Percentiles rank a stretch among this genome's conserved stretches.
phyloP scores from a whole-genome alignment of 2,888 invertebrate genomes.

The Tigriopus californicus region DNA sequence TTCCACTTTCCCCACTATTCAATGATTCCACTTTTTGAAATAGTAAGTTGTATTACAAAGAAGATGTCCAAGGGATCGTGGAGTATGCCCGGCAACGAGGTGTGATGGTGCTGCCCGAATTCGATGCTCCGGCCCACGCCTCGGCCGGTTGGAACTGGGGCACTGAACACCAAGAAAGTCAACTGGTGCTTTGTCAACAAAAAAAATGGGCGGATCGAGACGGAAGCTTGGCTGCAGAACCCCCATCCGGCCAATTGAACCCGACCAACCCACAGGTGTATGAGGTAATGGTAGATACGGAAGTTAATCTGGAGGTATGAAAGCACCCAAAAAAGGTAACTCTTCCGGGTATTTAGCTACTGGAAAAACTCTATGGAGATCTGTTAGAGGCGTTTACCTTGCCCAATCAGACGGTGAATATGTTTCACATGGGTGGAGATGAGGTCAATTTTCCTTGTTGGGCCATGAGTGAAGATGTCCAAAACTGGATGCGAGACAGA shows the following conservation, averaged over 20 bases:
- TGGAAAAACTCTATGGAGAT: slow-evolving; percentile 17
- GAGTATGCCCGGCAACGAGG: slow-evolving; percentile 58
- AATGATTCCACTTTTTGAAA: too few relatives aligned
- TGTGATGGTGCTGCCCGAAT: slow-evolving; percentile 70
- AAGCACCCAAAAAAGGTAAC: too few relatives aligned
- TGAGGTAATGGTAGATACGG: too few relatives aligned
- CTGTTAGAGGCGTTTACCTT: slow-evolving; percentile 16
- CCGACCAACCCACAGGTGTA: slow-evolving; percentile 17
- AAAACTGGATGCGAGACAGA: neutral
- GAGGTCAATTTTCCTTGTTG: slow-evolving; percentile 9
- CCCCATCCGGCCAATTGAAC: slow-evolving; percentile 16
- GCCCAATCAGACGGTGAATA: slow-evolving; percentile 4
- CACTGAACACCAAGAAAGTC: slow-evolving; percentile 34
- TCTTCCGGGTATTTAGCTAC: neutral
- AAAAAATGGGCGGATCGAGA: neutral
- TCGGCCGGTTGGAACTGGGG: slow-evolving; percentile 77
- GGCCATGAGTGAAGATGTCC: neutral
- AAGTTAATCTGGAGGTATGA: too few relatives aligned
- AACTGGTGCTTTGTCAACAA: neutral
- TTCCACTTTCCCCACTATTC: too few relatives aligned
- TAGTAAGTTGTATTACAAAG: slow-evolving; percentile 37
- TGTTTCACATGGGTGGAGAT: slow-evolving; percentile 18
- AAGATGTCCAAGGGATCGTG: slow-evolving; percentile 50
- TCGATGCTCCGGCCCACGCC: slow-evolving; percentile 76
- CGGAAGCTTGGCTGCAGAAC: neutral